A percentile compares a stretch with the other conserved stretches of the same genome.
Conservation (phyloP, 1,140 invertebrate genomes). For the Anastatus disparis region DNA sequence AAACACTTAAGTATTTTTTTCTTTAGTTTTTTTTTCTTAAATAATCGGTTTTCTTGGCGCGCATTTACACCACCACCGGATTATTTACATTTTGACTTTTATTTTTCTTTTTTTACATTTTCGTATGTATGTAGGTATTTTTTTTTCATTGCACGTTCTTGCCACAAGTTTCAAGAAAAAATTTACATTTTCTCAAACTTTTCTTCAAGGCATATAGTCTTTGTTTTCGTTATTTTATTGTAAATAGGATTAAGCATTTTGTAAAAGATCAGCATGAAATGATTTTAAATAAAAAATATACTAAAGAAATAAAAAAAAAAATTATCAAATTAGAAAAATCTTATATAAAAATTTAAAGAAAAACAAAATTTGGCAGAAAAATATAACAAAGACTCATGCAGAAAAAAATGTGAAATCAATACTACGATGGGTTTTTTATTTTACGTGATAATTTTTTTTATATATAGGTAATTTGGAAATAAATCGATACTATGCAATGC, state of each 20-base stretch:
- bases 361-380: neutral
- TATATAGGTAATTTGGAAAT: conserved; percentile 52
- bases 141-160: neutral
- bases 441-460: too few relatives aligned
- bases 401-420: conserved; percentile 17
- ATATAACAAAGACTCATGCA: conserved; percentile 43
- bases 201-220: conserved; percentile 8
- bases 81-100: conserved; percentile 46
- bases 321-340: neutral
- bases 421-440: neutral
- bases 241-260: conserved; percentile 1
- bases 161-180: neutral
- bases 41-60: conserved; percentile 52
- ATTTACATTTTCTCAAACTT: neutral
- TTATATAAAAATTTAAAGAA: neutral
- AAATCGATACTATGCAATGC: conserved; percentile 59
- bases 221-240: conserved; percentile 23
- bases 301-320: neutral
- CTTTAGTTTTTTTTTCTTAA: too few relatives aligned
- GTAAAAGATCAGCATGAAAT: neutral
- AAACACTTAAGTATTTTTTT: conserved; percentile 66
- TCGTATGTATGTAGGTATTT: conserved; percentile 10
- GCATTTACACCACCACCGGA: conserved; percentile 51
- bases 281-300: neutral
- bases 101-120: neutral